phyloP scores from a whole-genome alignment of 1,140 invertebrate species.

The Saccostrea echinata region DNA sequence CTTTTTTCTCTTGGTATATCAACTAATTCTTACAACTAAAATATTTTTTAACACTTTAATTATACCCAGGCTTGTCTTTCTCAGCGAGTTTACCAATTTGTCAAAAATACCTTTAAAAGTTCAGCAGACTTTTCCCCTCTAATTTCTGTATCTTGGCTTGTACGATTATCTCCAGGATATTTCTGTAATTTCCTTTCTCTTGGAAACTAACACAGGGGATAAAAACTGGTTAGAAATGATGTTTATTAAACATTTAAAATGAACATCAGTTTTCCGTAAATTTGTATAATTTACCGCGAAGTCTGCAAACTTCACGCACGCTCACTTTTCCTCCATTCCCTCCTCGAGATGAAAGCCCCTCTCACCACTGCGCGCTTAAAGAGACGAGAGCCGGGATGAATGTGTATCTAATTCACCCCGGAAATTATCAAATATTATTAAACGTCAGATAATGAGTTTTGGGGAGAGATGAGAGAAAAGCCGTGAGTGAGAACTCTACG shows the following conservation, averaged over 20 bases:
- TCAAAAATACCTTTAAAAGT: neutral
- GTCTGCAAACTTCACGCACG: neutral
- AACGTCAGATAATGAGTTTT: neutral
- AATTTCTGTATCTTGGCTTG: neutral
- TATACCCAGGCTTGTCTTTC: too few relatives aligned
- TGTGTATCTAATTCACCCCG: constrained; percentile 11
- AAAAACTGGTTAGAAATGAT: neutral
- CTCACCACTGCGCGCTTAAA: neutral
- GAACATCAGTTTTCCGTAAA: constrained; percentile 22
- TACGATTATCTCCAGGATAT: neutral
- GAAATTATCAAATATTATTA: constrained; percentile 34
- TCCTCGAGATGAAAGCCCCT: neutral
- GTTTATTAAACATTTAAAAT: constrained; percentile 15
- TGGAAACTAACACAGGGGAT: neutral
- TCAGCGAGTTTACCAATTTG: neutral
- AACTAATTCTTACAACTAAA: too few relatives aligned
- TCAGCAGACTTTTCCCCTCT: neutral
- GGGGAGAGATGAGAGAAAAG: neutral
- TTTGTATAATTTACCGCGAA: constrained; percentile 10
- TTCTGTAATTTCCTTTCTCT: constrained; percentile 6
- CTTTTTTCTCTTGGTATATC: too few relatives aligned
- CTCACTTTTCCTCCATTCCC: neutral
- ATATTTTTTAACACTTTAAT: too few relatives aligned
- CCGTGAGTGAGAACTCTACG: neutral
- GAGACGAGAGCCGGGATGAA: neutral